A percentile compares a stretch with the other conserved stretches of the same genome.
phyloP scores from a whole-genome alignment of 2,113 vertebrate genomes.

The Alces alces region DNA sequence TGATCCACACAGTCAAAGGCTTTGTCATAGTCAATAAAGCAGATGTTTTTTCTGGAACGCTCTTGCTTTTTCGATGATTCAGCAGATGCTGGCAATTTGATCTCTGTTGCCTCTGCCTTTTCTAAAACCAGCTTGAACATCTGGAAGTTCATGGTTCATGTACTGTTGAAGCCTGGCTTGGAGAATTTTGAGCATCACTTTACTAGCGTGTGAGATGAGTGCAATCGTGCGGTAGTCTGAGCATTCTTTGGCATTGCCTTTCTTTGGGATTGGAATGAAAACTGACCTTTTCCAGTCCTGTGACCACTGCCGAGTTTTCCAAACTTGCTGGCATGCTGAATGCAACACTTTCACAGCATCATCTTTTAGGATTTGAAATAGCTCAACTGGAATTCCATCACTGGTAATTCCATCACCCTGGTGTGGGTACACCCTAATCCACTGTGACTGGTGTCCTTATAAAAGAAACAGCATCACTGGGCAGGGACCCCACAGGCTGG shows the following conservation, averaged over 20 bases:
- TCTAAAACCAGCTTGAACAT: not conserved
- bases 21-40: not conserved
- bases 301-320: not conserved
- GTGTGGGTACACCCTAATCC: too few relatives aligned
- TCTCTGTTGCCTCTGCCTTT: not conserved
- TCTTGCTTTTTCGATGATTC: not conserved
- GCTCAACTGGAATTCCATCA: not conserved
- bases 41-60: not conserved
- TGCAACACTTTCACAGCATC: not conserved
- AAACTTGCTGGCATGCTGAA: not conserved
- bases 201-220: not conserved
- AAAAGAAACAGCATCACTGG: accelerated
- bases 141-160: accelerated
- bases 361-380: not conserved
- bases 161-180: not conserved
- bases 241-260: not conserved
- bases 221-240: not conserved
- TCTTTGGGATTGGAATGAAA: not conserved
- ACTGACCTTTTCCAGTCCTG: not conserved
- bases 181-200: not conserved
- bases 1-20: not conserved
- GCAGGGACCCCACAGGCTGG: too few relatives aligned
- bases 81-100: not conserved
- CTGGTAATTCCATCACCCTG: not conserved
- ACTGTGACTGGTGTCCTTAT: accelerated